Percentiles rank a stretch among this genome's conserved stretches.
Evolutionary conservation across 2,888 invertebrate genomes (phyloP).

Genomic region (Lysandra coridon): DNA sequence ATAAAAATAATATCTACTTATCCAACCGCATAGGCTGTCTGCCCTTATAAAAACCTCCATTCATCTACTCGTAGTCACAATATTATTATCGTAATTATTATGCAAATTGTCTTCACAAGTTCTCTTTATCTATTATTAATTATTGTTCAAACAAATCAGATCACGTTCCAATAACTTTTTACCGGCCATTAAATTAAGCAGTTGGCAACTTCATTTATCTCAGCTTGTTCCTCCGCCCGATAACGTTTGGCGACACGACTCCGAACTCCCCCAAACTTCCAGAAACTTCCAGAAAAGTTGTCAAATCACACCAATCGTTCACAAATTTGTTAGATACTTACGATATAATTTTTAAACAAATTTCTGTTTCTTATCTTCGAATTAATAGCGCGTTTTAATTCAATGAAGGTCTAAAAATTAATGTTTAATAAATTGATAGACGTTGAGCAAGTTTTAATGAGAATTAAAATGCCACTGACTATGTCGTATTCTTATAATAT

Average conservation of each 20-base stretch:
- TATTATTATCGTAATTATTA: slow-evolving; percentile 16
- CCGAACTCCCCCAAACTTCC: slow-evolving; percentile 63
- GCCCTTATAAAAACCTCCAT: neutral
- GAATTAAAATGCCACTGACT: neutral
- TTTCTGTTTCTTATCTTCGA: slow-evolving; percentile 59
- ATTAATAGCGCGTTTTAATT: slow-evolving; percentile 36
- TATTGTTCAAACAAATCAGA: slow-evolving; percentile 47
- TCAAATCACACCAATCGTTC: slow-evolving; percentile 74
- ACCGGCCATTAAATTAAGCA: slow-evolving; percentile 76
- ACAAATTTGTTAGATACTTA: slow-evolving; percentile 71
- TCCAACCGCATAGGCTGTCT: neutral
- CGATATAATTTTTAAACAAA: slow-evolving; percentile 70
- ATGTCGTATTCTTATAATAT: too few species aligned
- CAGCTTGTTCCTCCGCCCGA: slow-evolving; percentile 74
- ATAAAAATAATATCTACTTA: too few species aligned
- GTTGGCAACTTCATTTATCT: slow-evolving; percentile 78
- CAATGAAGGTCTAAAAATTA: neutral
- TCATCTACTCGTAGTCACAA: neutral
- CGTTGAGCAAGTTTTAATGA: too few species aligned
- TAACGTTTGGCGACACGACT: slow-evolving; percentile 72
- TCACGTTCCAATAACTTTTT: slow-evolving; percentile 71
- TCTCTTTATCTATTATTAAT: slow-evolving; percentile 16
- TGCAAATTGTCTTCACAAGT: neutral
- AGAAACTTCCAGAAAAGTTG: slow-evolving; percentile 68
- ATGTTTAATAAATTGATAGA: too few species aligned